phyloP scores from a whole-genome alignment of 2,888 invertebrate species.

The Lochmaea crataegi region DNA sequence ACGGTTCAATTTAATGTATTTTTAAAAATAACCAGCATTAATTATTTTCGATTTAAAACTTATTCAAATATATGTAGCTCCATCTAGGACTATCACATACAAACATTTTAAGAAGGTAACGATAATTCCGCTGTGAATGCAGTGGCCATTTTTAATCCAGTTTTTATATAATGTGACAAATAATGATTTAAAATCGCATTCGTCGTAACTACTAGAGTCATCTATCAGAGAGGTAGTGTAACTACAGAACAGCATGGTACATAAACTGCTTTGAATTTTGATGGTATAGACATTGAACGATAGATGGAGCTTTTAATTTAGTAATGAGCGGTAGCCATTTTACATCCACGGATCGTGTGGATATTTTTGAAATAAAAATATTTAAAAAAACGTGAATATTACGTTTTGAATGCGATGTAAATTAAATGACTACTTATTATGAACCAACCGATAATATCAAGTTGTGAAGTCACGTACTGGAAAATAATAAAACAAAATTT shows the following conservation, averaged over 20 bases:
- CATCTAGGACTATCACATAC: background rate
- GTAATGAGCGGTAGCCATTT: background rate
- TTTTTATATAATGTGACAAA: background rate
- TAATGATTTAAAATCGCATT: background rate
- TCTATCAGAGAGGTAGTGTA: background rate
- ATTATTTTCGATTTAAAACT: background rate
- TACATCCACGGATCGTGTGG: background rate
- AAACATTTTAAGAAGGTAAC: background rate
- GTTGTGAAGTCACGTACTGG: background rate
- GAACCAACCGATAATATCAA: background rate
- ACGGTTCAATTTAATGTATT: too few species aligned
- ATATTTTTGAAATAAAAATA: background rate
- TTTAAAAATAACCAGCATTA: too few species aligned
- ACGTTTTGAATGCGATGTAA: background rate
- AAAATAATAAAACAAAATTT: background rate
- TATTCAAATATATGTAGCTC: background rate
- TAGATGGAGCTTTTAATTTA: background rate
- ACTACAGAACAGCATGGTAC: background rate
- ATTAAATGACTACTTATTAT: background rate
- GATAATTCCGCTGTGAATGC: background rate
- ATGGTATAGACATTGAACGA: background rate
- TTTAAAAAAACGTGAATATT: background rate
- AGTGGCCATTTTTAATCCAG: background rate
- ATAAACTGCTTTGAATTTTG: background rate
- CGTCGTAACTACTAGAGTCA: background rate